phyloP scores from a whole-genome alignment of 2,113 vertebrate genomes.

The Ciconia boyciana region DNA sequence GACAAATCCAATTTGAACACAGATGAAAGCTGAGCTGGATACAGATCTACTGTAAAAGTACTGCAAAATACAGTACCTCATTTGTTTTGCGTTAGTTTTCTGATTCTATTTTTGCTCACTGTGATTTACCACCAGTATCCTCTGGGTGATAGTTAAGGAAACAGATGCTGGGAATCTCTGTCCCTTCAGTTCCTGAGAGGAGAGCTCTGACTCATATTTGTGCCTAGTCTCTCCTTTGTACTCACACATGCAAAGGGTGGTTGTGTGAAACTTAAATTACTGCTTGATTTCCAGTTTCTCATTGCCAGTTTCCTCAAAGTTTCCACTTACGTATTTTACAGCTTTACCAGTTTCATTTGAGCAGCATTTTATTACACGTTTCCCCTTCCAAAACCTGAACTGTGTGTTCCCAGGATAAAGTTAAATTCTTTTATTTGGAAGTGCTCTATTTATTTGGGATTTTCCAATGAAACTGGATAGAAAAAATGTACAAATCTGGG shows the following conservation, averaged over 20 bases:
- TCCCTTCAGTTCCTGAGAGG: slow-evolving; percentile 87
- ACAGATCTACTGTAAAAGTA: neutral
- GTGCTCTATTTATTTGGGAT: slow-evolving; percentile 64
- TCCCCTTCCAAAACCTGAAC: slow-evolving; percentile 80
- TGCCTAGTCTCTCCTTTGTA: slow-evolving; percentile 85
- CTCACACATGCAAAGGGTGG: slow-evolving; percentile 84
- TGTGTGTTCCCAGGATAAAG: slow-evolving; percentile 82
- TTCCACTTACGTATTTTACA: slow-evolving; percentile 94
- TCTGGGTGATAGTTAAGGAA: slow-evolving; percentile 92
- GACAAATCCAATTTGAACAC: slow-evolving; percentile 1
- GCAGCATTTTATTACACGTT: slow-evolving; percentile 67
- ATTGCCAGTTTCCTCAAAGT: slow-evolving; percentile 91
- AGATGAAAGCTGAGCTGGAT: slow-evolving; percentile 10
- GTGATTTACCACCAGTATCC: slow-evolving; percentile 91
- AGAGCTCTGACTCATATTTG: slow-evolving; percentile 80
- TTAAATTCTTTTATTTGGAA: slow-evolving; percentile 69
- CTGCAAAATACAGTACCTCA: slow-evolving; percentile 19
- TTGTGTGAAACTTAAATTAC: slow-evolving; percentile 81
- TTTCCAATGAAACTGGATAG: slow-evolving; percentile 64
- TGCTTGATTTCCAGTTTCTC: slow-evolving; percentile 85
- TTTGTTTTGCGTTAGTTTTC: slow-evolving; percentile 70
- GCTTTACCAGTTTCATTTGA: slow-evolving; percentile 75
- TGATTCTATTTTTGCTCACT: slow-evolving; percentile 88
- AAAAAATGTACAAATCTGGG: slow-evolving; percentile 26
- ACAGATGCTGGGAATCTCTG: slow-evolving; percentile 96